These are phyloP conservation scores for Heliconius hewitsoni DNA, from an alignment of 1,140 invertebrate genomes.

Conservation along the genomic window DNA sequence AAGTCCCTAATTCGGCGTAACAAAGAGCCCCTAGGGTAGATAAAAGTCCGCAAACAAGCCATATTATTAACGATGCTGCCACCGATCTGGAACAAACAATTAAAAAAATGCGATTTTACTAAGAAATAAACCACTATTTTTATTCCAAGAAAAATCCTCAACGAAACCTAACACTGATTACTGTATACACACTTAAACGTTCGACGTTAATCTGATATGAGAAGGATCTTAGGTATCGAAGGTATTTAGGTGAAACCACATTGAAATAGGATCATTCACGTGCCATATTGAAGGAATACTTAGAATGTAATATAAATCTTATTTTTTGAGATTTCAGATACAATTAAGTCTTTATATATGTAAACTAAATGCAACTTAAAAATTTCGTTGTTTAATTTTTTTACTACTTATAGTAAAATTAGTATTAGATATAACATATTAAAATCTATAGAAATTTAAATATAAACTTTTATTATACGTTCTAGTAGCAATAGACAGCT, in stretches of 20 bases:
- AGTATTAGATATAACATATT: background rate
- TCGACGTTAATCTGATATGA: conserved; percentile 10
- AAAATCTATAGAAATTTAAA: background rate
- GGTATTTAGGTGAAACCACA: conserved; percentile 29
- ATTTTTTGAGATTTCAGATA: too few relatives aligned
- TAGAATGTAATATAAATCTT: too few relatives aligned
- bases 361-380: too few relatives aligned
- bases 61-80: conserved; percentile 87
- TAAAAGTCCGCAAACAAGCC: conserved; percentile 87
- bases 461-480: background rate
- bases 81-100: conserved; percentile 82
- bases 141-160: background rate
- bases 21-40: conserved; percentile 90
- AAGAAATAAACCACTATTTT: conserved; percentile 13
- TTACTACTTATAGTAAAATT: too few relatives aligned
- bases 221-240: background rate
- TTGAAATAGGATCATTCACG: conserved; percentile 20
- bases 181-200: conserved; percentile 16
- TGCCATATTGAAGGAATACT: background rate
- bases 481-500: background rate
- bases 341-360: too few relatives aligned
- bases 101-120: background rate
- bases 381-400: too few relatives aligned
- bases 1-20: conserved; percentile 93
- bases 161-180: conserved; percentile 17